Conservation (phyloP, 2,113 vertebrate genomes). For the Alligator sinensis region DNA sequence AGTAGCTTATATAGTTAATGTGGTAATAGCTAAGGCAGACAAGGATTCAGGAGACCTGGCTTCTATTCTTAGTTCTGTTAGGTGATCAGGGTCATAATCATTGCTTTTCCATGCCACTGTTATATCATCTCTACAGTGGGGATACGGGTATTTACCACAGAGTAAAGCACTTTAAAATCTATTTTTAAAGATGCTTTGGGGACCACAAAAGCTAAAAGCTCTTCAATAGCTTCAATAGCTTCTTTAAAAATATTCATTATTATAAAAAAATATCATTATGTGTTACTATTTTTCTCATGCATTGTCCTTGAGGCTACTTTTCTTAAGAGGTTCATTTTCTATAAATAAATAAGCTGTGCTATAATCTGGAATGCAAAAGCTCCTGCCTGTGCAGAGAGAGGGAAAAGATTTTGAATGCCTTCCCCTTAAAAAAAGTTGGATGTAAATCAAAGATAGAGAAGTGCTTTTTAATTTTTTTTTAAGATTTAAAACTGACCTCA, state of each 20-base stretch:
- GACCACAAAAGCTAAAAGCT: too few relatives aligned
- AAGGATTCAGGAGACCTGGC: not conserved
- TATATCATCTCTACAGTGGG: not conserved
- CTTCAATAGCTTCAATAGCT: too few relatives aligned
- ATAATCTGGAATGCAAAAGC: not conserved
- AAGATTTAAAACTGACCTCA: not conserved
- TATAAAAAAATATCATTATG: not conserved
- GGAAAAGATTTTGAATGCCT: not conserved
- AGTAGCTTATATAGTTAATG: not conserved
- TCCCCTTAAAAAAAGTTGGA: not conserved
- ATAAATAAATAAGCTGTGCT: not conserved
- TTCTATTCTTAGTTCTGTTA: not conserved
- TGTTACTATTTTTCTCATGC: not conserved
- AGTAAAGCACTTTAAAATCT: not conserved
- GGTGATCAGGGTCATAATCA: not conserved
- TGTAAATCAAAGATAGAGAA: not conserved
- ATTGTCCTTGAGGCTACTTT: not conserved
- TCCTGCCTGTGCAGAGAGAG: not conserved
- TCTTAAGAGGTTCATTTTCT: not conserved
- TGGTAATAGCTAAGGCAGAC: not conserved
- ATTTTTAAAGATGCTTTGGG: too few relatives aligned
- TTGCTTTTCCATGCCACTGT: not conserved
- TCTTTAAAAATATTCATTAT: too few relatives aligned
- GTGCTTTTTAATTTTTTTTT: rapidly evolving
- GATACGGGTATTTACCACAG: not conserved